phyloP scores from a whole-genome alignment of 2,888 invertebrate species.

The Acrocyrtus sp. region DNA sequence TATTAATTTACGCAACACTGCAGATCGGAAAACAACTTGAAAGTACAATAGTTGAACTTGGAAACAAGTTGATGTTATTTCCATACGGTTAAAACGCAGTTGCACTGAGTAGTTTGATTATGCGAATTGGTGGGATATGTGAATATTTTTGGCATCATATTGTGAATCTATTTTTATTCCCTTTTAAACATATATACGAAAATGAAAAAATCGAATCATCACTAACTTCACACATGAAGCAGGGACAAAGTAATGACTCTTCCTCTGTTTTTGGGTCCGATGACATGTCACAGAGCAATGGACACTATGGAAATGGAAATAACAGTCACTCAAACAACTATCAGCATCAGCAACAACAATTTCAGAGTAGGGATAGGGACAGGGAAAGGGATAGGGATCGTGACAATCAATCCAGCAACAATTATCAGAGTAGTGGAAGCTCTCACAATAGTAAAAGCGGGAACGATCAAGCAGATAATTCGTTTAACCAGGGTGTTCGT shows the following conservation, averaged over 20 bases:
- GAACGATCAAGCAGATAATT: constrained; percentile 62
- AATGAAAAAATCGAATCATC: constrained; percentile 9
- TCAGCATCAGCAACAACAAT: constrained; percentile 19
- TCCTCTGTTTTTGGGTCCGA: constrained; percentile 52
- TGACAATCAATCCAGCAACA: constrained; percentile 14
- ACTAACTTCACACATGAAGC: constrained; percentile 4
- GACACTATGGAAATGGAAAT: constrained; percentile 20
- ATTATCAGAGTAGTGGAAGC: constrained; percentile 7
- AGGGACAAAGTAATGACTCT: constrained; percentile 51
- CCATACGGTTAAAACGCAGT: too few species aligned
- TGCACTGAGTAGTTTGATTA: too few species aligned
- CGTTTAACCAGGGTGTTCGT: constrained; percentile 79
- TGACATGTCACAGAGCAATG: constrained; percentile 47
- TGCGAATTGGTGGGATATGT: too few species aligned
- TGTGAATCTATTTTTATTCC: constrained; percentile 25
- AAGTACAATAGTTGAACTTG: too few species aligned
- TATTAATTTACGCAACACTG: too few species aligned
- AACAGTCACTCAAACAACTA: constrained; percentile 7
- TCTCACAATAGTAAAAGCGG: constrained; percentile 7
- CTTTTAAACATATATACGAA: too few species aligned
- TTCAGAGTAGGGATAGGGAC: not conserved
- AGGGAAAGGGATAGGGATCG: constrained; percentile 51
- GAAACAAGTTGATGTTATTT: too few species aligned
- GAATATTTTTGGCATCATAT: too few species aligned
- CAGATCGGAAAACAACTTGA: too few species aligned